Evolutionary conservation across 2,113 vertebrate genomes (phyloP), one percentile per base, ranked within the genome.

Genomic region (Cyprinodon variegatus): DNA sequence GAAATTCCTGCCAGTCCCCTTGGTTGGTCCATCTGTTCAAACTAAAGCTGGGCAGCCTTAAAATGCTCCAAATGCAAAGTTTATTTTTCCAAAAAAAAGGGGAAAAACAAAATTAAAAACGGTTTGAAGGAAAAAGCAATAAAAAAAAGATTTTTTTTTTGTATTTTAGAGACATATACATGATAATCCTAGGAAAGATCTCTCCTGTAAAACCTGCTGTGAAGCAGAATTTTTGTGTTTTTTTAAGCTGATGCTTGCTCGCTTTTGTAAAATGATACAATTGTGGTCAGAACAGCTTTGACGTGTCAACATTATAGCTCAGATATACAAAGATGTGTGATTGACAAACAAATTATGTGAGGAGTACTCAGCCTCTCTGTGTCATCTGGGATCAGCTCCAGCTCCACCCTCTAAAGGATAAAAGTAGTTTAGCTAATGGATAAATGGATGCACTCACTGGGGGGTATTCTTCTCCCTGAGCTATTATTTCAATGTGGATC

Each of bases 1-100:
- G 46, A 38, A 71, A 4, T 29, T 41, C 37, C 37, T 73, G 81
- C 78, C 81, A 82, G 65, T 61, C 65, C 36, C 63, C 68, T 50
- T 68, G 70, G 45, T 81, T 3, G 61, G 75, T 70, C 83, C 78
- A 84, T 85, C 84, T 85, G 79, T 78, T 80, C 74, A 4, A 63
- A 57, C 64, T 68, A 60, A 69, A 12, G 15, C 72, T 74, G 68
- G 63, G 74, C 29, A 38, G 59, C 61, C 70, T 64, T 59, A 71
- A 81, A 61, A 38, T 50, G 61, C 8, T 78, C 68, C 72, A 86
- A 46, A 72, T 65, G n/a, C 39, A 65, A 43, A 73, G 37, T 40
- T 20, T 37, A 36, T 14, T 77, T 41, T 65, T 70, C 68, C 41
- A 61, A 74, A 63, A 37, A 68, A 57, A 43, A 70, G 43, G 8